A percentile compares a stretch with the other conserved stretches of the same genome.
phyloP scores from a whole-genome alignment of 2,113 vertebrate genomes.

The Brienomyrus longianalis region DNA sequence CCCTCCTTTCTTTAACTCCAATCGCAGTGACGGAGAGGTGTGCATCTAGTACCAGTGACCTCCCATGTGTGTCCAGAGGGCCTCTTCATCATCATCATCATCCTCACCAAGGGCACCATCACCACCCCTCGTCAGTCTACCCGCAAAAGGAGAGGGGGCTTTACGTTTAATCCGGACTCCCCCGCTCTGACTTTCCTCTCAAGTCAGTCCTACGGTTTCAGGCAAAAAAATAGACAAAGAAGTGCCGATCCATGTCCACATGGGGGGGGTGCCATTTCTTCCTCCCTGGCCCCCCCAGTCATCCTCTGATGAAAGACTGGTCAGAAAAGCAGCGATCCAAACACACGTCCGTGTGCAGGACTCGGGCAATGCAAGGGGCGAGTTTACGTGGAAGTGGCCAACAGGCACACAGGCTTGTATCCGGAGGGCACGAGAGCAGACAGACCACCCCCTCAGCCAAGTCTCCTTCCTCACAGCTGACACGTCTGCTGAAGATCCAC shows the following conservation, averaged over 20 bases:
- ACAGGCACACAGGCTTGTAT: conserved; percentile 51
- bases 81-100: conserved; percentile 22
- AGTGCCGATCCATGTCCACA: conserved; percentile 18
- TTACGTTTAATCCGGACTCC: conserved; percentile 26
- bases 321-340: conserved; percentile 41
- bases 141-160: not conserved
- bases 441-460: conserved; percentile 44
- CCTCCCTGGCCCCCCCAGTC: conserved; percentile 40
- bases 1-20: conserved; percentile 40
- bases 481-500: conserved; percentile 43
- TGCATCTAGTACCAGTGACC: conserved; percentile 30
- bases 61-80: conserved; percentile 26
- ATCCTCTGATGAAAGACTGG: conserved; percentile 39
- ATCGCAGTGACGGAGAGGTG: conserved; percentile 39
- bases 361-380: not conserved
- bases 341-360: conserved; percentile 35
- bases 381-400: conserved; percentile 37
- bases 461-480: conserved; percentile 33
- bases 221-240: conserved; percentile 36
- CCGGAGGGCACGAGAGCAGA: conserved; percentile 65
- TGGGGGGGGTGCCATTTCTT: conserved; percentile 25
- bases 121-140: not conserved
- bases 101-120: conserved; percentile 23
- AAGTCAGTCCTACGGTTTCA: conserved; percentile 6
- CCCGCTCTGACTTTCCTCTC: not conserved